phyloP scores from a whole-genome alignment of 2,888 invertebrate genomes.

The Urechis unicinctus region DNA sequence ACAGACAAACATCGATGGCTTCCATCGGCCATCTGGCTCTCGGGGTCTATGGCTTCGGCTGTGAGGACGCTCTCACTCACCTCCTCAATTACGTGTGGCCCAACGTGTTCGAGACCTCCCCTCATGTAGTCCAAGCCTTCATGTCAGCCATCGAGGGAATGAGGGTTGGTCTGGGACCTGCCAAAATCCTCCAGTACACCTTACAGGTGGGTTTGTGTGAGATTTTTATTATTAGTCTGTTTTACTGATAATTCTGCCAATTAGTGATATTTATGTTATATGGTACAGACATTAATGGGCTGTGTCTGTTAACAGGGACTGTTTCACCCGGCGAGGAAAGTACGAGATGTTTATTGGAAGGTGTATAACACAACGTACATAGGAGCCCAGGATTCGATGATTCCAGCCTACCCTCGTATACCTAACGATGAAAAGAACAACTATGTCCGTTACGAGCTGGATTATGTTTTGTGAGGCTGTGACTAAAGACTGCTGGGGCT shows the following conservation, averaged over 20 bases:
- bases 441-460: slow-evolving; percentile 47
- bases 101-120: slow-evolving; percentile 98
- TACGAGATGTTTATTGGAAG: slow-evolving; percentile 99
- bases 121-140: slow-evolving; percentile 98
- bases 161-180: slow-evolving; percentile 90
- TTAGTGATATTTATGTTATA: too few species aligned
- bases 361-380: slow-evolving; percentile 99
- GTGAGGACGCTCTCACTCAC: slow-evolving; percentile 95
- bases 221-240: background rate
- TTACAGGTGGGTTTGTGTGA: slow-evolving; percentile 64
- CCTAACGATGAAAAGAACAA: slow-evolving; percentile 72
- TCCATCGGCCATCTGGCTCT: slow-evolving; percentile 98
- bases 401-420: slow-evolving; percentile 95
- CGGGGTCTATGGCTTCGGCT: slow-evolving; percentile 96
- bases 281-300: too few species aligned
- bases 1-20: slow-evolving; percentile 97
- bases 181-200: slow-evolving; percentile 92
- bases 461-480: slow-evolving; percentile 45
- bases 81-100: slow-evolving; percentile 99
- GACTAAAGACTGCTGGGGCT: too few species aligned
- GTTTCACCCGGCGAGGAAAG: slow-evolving; percentile 98
- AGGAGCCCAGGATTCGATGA: slow-evolving; percentile 95
- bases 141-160: slow-evolving; percentile 98
- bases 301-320: slow-evolving; percentile 81
- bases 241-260: background rate